phyloP scores from a whole-genome alignment of 2,113 vertebrate species.

The Delphinapterus leucas region DNA sequence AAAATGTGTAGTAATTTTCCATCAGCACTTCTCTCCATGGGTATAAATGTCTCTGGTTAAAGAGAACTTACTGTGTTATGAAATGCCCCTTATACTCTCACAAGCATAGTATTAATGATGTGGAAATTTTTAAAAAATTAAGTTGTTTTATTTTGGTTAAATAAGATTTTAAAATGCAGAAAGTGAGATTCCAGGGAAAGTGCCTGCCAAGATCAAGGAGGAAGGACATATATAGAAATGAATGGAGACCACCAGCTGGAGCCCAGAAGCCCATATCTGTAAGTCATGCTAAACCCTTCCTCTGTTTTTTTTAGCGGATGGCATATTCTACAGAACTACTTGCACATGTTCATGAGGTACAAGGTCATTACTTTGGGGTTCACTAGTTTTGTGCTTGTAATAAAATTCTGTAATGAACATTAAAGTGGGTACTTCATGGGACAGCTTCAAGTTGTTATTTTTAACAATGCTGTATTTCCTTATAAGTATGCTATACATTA shows the following conservation, averaged over 20 bases:
- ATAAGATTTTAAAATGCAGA: constrained; percentile 73
- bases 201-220: constrained; percentile 70
- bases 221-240: constrained; percentile 62
- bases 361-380: not conserved
- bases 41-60: not conserved
- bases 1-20: not conserved
- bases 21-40: not conserved
- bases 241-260: constrained; percentile 78
- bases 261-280: constrained; percentile 45
- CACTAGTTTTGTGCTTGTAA: not conserved
- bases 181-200: constrained; percentile 64
- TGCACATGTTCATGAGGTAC: not conserved
- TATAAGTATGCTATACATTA: not conserved
- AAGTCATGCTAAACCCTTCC: not conserved
- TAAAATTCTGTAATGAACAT: not conserved
- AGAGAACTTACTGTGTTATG: not conserved
- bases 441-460: not conserved
- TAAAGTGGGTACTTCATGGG: not conserved
- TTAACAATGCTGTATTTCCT: not conserved
- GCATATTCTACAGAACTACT: not conserved
- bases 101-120: not conserved
- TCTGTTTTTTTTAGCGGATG: not conserved
- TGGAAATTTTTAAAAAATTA: not conserved
- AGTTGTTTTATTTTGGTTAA: constrained; percentile 57
- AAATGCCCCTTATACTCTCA: not conserved